phyloP scores from a whole-genome alignment of 2,797 vertebrate species.

The Danio jaintianensis region DNA sequence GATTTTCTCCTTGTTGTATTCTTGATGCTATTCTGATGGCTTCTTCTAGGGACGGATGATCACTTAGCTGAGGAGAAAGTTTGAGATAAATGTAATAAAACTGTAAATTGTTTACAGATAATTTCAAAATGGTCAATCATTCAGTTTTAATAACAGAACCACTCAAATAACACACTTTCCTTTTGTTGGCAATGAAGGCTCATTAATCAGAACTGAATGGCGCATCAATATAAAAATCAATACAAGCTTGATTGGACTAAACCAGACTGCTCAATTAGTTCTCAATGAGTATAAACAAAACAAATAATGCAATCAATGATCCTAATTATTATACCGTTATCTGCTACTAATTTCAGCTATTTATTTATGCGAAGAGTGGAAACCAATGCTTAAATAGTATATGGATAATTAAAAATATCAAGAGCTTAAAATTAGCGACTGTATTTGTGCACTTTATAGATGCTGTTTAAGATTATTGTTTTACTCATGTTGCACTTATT shows the following conservation, averaged over 20 bases:
- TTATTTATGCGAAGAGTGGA: neutral
- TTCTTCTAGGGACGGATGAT: slow-evolving; percentile 97
- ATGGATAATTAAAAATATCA: too few species aligned
- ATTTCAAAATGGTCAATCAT: neutral
- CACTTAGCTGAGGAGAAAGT: slow-evolving; percentile 84
- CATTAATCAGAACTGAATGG: slow-evolving; percentile 36
- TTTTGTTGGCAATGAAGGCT: neutral
- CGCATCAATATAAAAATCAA: neutral
- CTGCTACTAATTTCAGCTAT: neutral
- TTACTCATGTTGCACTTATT: neutral
- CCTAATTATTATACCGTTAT: neutral
- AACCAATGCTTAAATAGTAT: neutral
- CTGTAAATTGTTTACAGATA: neutral
- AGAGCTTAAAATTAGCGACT: neutral
- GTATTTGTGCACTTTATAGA: neutral
- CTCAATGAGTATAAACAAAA: slow-evolving; percentile 22
- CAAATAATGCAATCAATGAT: slow-evolving; percentile 12
- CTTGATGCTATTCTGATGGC: slow-evolving; percentile 99
- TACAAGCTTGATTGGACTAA: slow-evolving; percentile 8
- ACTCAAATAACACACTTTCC: neutral
- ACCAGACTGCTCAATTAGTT: slow-evolving; percentile 22
- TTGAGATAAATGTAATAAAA: neutral
- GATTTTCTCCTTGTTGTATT: slow-evolving; percentile 98
- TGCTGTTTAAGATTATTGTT: neutral
- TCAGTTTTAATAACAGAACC: neutral